Base-by-base conservation (phyloP, 2,113 vertebrate genomes). In the Oreochromis niloticus region DNA sequence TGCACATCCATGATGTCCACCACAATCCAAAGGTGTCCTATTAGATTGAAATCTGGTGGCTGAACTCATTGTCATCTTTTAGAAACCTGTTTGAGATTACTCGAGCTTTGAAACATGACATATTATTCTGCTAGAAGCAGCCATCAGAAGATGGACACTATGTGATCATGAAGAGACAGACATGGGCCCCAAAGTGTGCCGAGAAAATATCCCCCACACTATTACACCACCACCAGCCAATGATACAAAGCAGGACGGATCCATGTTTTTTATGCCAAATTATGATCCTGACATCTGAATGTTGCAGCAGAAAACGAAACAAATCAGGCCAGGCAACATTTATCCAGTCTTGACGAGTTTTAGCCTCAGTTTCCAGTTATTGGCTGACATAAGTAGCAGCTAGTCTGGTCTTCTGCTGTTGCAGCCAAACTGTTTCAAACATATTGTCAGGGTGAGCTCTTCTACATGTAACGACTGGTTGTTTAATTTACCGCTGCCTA, bases 61-160 rank as follows among this genome's bases (percentile, higher is more conserved):
- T 59, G 56, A 59, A 32, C 50, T 32, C 14, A 17, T 17, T 59
- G 27, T 32, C 56, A 0, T 32, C 56, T 59, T 59, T 4, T 4
- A 66, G 5, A 61, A 34, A 34, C 16, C 59, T 7, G 16, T 19
- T 63, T 63, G 59, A 11, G 6, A 63, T 63, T 34, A 63, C 30
- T 63, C 16, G 1, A 61, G 30, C 1, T 61, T 19, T 19, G 30
- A 61, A 61, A 34, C 1, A 0, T 0, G 5, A 19, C 30, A 34
- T 59, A 30, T 61, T 10, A 61, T 61, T 61, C 57, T 61, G 30
- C 30, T 63, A 0, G 16, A 0, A 11, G 9, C 16, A 34, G 57
- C 30, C 30, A 61, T 34, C 9, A 34, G 57, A 61, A 61, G 57
- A 61, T 34, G 30, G 57, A 10, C 16, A 34, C 57, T 19, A 2